phyloP scores from a whole-genome alignment of 2,888 invertebrate species.

The Melanargia galathea region DNA sequence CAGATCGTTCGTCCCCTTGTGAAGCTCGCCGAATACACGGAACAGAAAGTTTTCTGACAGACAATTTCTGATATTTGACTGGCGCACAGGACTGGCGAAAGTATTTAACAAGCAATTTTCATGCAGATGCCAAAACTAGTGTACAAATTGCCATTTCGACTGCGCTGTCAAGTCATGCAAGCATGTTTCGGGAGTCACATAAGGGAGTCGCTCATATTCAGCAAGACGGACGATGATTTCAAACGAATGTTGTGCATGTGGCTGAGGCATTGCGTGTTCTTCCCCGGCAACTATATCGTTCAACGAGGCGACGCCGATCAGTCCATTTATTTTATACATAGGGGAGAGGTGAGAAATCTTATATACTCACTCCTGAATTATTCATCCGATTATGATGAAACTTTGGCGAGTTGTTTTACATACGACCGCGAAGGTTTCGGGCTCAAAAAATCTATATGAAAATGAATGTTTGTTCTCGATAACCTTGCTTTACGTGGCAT shows the following conservation, averaged over 20 bases:
- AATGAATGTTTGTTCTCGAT: no score
- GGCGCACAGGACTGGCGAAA: not conserved
- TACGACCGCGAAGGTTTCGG: no score
- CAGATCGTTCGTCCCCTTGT: no score
- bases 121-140: constrained; percentile 67
- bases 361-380: constrained; percentile 6
- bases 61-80: no score
- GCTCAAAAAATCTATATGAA: no score
- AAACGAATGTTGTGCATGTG: constrained; percentile 75
- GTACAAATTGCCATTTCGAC: constrained; percentile 66
- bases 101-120: not conserved
- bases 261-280: constrained; percentile 78
- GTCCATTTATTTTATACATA: constrained; percentile 81
- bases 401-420: no score
- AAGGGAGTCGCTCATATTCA: constrained; percentile 75
- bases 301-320: constrained; percentile 80
- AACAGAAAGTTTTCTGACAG: no score
- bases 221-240: constrained; percentile 73
- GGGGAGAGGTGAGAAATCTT: constrained; percentile 67
- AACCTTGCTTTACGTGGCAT: no score
- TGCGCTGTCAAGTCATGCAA: constrained; percentile 76
- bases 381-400: not conserved
- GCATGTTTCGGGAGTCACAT: constrained; percentile 77
- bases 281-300: constrained; percentile 81
- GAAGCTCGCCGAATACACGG: no score